Percentiles rank a stretch among this genome's conserved stretches.
Conservation (phyloP, 2,113 vertebrate genomes). For the Mastomys coucha region DNA sequence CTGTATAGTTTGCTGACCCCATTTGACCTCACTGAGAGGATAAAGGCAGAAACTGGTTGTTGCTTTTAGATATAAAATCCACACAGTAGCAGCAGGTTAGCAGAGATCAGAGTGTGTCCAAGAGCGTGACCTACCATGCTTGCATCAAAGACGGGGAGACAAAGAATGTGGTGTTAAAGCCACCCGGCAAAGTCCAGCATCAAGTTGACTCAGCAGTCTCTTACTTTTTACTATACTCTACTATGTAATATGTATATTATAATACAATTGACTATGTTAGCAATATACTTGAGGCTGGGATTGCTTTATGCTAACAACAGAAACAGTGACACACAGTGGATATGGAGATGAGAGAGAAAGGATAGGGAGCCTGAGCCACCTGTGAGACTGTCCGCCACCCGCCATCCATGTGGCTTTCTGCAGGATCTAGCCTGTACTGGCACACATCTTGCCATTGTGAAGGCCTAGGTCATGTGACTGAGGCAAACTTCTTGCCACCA, state of each 20-base stretch:
- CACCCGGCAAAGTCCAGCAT: not conserved
- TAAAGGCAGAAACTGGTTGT: not conserved
- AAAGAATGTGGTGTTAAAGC: not conserved
- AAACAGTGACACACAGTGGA: not conserved
- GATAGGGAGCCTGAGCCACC: not conserved
- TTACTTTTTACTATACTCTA: not conserved
- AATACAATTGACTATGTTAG: not conserved
- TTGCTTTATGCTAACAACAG: not conserved
- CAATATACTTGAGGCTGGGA: not conserved
- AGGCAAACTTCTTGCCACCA: not conserved
- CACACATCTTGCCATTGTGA: not conserved
- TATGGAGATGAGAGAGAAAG: not conserved
- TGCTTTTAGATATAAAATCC: not conserved
- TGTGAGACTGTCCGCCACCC: not conserved
- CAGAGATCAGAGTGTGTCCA: not conserved
- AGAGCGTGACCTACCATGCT: not conserved
- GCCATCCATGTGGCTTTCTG: not conserved
- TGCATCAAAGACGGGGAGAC: not conserved
- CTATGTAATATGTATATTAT: too few species aligned
- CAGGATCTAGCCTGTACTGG: not conserved
- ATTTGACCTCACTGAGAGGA: not conserved
- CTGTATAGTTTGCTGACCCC: not conserved
- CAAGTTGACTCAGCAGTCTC: not conserved
- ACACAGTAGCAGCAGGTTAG: not conserved
- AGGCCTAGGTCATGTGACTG: not conserved